Conservation (phyloP, 2,888 invertebrate species). For the Tanytarsus gracilentus region DNA sequence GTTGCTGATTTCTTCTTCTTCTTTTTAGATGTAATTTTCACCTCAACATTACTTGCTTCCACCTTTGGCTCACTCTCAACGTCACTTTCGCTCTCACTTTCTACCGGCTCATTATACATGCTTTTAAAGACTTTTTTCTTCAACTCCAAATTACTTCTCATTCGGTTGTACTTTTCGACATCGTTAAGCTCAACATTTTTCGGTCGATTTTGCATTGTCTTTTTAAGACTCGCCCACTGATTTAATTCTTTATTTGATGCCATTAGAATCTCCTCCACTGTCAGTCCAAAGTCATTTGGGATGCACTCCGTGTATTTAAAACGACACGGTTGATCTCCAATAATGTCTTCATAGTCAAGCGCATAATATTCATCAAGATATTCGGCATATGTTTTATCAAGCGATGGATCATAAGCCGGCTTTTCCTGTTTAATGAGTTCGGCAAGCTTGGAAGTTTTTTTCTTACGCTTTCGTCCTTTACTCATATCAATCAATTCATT, state of each 20-base stretch:
- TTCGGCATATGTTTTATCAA: conserved; percentile 65
- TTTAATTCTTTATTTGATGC: conserved; percentile 92
- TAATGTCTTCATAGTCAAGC: conserved; percentile 90
- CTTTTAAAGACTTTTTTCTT: conserved; percentile 74
- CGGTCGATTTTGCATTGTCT: conserved; percentile 66
- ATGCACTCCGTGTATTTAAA: conserved; percentile 87
- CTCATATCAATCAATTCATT: conserved; percentile 51
- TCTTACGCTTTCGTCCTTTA: conserved; percentile 50
- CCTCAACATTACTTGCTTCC: conserved; percentile 30
- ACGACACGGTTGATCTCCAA: conserved; percentile 81
- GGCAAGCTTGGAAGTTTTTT: conserved; percentile 65
- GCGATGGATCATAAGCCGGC: conserved; percentile 72
- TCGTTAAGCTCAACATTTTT: conserved; percentile 73
- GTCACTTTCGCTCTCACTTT: conserved; percentile 16
- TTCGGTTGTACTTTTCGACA: conserved; percentile 61
- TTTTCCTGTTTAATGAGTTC: conserved; percentile 64
- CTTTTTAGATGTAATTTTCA: conserved; percentile 30
- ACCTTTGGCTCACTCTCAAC: conserved; percentile 19
- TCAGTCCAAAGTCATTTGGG: conserved; percentile 85
- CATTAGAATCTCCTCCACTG: conserved; percentile 83
- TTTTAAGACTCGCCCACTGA: conserved; percentile 89
- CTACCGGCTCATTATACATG: conserved; percentile 50
- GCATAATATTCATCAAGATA: conserved; percentile 93
- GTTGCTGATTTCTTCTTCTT: conserved; percentile 25
- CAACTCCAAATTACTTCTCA: conserved; percentile 59